Evolutionary conservation across 2,113 vertebrate genomes (phyloP), one percentile per base, ranked within the genome.

Genomic region (Eonycteris spelaea): DNA sequence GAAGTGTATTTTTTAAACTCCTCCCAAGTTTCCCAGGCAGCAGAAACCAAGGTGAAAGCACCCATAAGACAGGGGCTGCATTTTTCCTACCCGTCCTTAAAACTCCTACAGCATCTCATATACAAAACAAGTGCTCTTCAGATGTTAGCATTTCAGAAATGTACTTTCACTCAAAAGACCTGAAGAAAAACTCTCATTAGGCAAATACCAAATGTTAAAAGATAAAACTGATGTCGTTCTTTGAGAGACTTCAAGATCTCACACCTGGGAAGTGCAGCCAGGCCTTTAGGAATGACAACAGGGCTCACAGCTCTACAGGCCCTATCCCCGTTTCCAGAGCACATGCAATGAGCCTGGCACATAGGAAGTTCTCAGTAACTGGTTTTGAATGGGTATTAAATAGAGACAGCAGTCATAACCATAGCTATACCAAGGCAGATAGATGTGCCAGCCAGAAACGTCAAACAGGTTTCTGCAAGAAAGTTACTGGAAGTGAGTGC

Each of bases 341-440:
- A 45, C 24, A 51, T 0, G 0, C 10, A 5, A 7, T 0, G 1
- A 18, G 7, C 30, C 30, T 7, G 5, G 35, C 33, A 26, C 35
- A 28, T 0, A 22, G 68, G 19, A 38, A 22, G 53, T 28, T 18
- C 22, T 59, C 51, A 40, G 2, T 22, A 33, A 26, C 51, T 45
- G 18, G 15, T 70, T 53, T 14, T 38, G 74, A 88, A 77, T 43
- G 33, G 22, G 16, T 35, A 11, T n/a, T 22, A 71, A 80, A 73
- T n/a, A 93, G 83, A 74, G 11, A 21, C 1, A 26, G 35, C 18
- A 30, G 78, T 73, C 71, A 59, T 28, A 40, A 73, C 40, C 18
- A 28, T 28, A 85, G 40, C 28, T 75, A 30, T 28, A 15, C 28
- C 48, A 40, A 59, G 38, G 48, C 35, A 77, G 67, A 45, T 19